phyloP scores from a whole-genome alignment of 2,888 invertebrate genomes.

The Baccha elongata region DNA sequence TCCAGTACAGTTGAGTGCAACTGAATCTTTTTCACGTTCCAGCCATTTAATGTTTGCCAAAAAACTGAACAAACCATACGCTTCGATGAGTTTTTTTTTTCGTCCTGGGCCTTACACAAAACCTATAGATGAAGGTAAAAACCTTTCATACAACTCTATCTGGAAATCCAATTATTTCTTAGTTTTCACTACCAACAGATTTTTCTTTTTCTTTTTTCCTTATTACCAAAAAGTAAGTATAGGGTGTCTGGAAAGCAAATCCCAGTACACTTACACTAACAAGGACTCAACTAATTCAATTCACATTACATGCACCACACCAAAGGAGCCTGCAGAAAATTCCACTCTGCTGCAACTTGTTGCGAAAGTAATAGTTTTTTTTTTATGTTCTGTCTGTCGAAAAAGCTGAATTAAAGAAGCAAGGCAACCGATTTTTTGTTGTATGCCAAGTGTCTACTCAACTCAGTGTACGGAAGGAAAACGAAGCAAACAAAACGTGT shows the following conservation, averaged over 20 bases:
- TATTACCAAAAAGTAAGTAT: not conserved
- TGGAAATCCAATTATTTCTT: slow-evolving; percentile 19
- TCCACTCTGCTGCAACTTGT: slow-evolving; percentile 13
- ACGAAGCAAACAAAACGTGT: slow-evolving; percentile 15
- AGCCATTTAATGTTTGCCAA: slow-evolving; percentile 24
- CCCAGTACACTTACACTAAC: not conserved
- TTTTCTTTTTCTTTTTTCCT: not conserved
- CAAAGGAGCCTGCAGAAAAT: not conserved
- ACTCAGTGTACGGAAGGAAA: slow-evolving; percentile 2
- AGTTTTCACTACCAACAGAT: slow-evolving; percentile 5
- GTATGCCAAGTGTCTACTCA: too few relatives aligned
- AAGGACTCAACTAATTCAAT: slow-evolving; percentile 24
- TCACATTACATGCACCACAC: slow-evolving; percentile 9
- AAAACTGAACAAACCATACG: not conserved
- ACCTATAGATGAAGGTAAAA: not conserved
- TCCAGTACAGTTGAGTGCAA: not conserved
- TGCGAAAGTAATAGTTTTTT: not conserved
- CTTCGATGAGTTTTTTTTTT: too few relatives aligned
- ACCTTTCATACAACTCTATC: not conserved
- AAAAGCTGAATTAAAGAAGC: slow-evolving; percentile 3
- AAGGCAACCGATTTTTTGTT: not conserved
- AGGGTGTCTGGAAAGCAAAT: not conserved
- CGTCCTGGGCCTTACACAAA: not conserved
- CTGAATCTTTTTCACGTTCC: slow-evolving; percentile 1
- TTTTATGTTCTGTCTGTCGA: not conserved